These are phyloP conservation scores for Gallinago jamesoni DNA, from an alignment of 2,113 vertebrate genomes.

Conservation along the genomic window DNA sequence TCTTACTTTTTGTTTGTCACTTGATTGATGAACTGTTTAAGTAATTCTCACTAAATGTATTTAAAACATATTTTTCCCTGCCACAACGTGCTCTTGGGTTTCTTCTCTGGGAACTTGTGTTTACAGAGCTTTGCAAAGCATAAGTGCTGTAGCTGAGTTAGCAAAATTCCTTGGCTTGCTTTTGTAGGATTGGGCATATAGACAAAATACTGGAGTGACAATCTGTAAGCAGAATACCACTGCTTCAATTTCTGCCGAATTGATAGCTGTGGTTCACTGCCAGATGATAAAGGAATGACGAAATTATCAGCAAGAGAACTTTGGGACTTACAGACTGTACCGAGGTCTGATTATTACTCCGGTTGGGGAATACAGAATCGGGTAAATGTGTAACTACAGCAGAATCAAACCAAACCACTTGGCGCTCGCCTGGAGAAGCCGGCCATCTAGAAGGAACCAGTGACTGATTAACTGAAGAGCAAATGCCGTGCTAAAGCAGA, in stretches of 20 bases:
- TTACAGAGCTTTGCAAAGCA: constrained; percentile 42
- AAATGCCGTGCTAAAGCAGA: not conserved
- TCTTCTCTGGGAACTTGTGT: constrained; percentile 42
- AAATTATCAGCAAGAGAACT: not conserved
- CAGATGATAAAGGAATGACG: constrained; percentile 12
- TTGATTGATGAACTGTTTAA: constrained; percentile 61
- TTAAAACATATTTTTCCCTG: constrained; percentile 29
- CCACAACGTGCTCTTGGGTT: constrained; percentile 16
- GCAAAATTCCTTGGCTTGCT: constrained; percentile 50
- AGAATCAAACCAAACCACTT: not conserved
- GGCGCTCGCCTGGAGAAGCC: not conserved
- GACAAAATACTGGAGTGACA: constrained; percentile 60
- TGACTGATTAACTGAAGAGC: not conserved
- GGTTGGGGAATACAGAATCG: not conserved
- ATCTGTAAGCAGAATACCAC: constrained; percentile 6
- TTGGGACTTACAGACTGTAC: not conserved
- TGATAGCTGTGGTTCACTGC: not conserved
- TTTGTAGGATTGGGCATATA: not conserved
- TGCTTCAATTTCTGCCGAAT: not conserved
- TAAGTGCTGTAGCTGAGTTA: constrained; percentile 27
- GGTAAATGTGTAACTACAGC: constrained; percentile 11
- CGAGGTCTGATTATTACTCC: not conserved
- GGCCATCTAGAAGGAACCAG: not conserved
- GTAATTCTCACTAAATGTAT: constrained; percentile 17
- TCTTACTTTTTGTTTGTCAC: constrained; percentile 13